Conservation (phyloP, 2,888 invertebrate genomes). For the Drosophila barbarae region DNA sequence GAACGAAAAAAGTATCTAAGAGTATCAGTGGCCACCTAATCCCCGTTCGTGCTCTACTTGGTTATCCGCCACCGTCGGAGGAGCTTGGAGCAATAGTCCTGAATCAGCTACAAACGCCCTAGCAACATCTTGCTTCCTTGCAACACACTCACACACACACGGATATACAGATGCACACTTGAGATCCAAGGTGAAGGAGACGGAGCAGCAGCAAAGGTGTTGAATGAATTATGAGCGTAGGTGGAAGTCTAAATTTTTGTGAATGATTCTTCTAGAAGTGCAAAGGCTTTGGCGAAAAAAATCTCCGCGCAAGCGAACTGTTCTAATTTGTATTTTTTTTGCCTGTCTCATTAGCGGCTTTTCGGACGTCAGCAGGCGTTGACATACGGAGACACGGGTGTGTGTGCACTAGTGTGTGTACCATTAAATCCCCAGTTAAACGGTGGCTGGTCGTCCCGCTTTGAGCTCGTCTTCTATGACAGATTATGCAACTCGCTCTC, state of each 20-base stretch:
- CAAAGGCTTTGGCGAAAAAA: background rate
- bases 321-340: slow-evolving; percentile 27
- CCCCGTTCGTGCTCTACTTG: slow-evolving; percentile 13
- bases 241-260: slow-evolving; percentile 5
- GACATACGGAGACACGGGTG: slow-evolving; percentile 1
- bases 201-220: slow-evolving; percentile 7
- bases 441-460: slow-evolving; percentile 20
- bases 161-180: slow-evolving; percentile 13
- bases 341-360: slow-evolving; percentile 60
- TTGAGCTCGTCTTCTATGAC: slow-evolving; percentile 26
- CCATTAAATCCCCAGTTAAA: slow-evolving; percentile 34
- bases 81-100: background rate
- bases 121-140: slow-evolving; percentile 35
- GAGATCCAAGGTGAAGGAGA: slow-evolving; percentile 37
- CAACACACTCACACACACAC: slow-evolving; percentile 2
- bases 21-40: background rate
- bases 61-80: background rate
- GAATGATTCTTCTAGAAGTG: slow-evolving; percentile 18
- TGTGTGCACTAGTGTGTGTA: slow-evolving; percentile 17
- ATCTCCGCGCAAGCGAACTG: slow-evolving; percentile 4
- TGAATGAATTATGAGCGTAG: slow-evolving; percentile 32
- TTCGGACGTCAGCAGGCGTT: slow-evolving; percentile 57
- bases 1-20: slow-evolving; percentile 24
- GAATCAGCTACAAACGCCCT: slow-evolving; percentile 8
- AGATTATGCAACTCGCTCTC: slow-evolving; percentile 41